These are phyloP conservation scores for Megalops atlanticus DNA, from an alignment of 2,113 vertebrate species.

Conservation along the genomic window DNA sequence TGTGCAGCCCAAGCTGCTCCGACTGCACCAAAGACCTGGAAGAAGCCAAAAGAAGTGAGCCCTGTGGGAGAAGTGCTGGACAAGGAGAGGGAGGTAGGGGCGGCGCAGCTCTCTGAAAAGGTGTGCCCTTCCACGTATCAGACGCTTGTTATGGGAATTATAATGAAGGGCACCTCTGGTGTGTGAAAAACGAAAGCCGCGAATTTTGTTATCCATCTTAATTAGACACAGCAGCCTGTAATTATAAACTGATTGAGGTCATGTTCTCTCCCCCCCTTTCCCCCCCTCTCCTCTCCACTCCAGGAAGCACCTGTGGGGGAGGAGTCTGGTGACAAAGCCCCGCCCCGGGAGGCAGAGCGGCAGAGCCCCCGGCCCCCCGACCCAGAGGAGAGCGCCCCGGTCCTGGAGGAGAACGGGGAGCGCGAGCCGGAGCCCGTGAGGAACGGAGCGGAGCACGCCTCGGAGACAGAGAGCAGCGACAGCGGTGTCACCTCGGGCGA, in stretches of 20 bases:
- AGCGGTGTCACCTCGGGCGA: conserved; percentile 63
- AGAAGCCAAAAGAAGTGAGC: conserved; percentile 88
- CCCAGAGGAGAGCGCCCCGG: conserved; percentile 51
- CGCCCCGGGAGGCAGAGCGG: conserved; percentile 54
- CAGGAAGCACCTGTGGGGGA: conserved; percentile 75
- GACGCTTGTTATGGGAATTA: too few species aligned
- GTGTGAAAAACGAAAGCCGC: too few species aligned
- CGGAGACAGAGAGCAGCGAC: conserved; percentile 81
- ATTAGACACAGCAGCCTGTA: neutral
- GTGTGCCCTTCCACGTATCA: too few species aligned
- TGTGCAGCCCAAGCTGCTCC: conserved; percentile 77
- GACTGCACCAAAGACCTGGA: conserved; percentile 93
- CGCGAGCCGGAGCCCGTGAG: conserved; percentile 71
- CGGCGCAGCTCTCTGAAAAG: too few species aligned
- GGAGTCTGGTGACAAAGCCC: conserved; percentile 53
- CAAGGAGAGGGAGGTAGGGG: conserved; percentile 79
- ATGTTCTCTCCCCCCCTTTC: neutral
- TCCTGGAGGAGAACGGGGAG: conserved; percentile 84
- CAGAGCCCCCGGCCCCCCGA: conserved; percentile 57
- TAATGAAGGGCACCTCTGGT: neutral
- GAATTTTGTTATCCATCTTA: neutral
- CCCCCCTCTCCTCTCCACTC: neutral
- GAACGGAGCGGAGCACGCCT: conserved; percentile 82
- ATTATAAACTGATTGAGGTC: conserved; percentile 13
- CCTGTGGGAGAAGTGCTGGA: conserved; percentile 69